These are phyloP conservation scores for Atta cephalotes DNA, from an alignment of 1,140 invertebrate genomes.

Conservation along the genomic window DNA sequence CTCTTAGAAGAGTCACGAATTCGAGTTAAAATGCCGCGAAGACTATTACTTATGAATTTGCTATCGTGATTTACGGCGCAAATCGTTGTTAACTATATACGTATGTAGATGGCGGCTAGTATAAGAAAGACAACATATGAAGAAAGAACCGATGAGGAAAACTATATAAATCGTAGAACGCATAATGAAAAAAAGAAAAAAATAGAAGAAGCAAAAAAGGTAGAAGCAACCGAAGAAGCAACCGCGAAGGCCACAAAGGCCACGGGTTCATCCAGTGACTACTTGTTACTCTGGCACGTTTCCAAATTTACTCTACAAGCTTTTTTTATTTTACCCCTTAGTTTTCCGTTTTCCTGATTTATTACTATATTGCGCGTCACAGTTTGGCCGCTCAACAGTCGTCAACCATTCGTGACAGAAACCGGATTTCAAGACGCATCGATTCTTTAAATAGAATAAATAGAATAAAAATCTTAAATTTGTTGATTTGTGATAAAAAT, in stretches of 20 bases:
- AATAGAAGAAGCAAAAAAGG: slow-evolving; percentile 37
- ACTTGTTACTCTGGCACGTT: slow-evolving; percentile 75
- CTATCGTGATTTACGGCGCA: slow-evolving; percentile 77
- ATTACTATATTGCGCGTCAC: slow-evolving; percentile 76
- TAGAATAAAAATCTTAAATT: slow-evolving; percentile 39
- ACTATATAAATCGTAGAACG: slow-evolving; percentile 21
- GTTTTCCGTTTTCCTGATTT: slow-evolving; percentile 80
- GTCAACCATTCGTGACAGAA: slow-evolving; percentile 7
- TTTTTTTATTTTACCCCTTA: slow-evolving; percentile 81
- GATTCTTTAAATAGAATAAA: slow-evolving; percentile 31
- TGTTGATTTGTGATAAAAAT: slow-evolving; percentile 60
- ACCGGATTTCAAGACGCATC: neutral
- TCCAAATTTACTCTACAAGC: slow-evolving; percentile 81
- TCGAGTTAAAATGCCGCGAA: slow-evolving; percentile 30
- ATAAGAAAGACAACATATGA: slow-evolving; percentile 37
- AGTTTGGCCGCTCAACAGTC: slow-evolving; percentile 47
- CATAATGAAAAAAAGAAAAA: slow-evolving; percentile 4
- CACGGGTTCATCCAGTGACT: slow-evolving; percentile 74
- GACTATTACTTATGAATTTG: slow-evolving; percentile 79
- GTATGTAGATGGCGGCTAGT: slow-evolving; percentile 15
- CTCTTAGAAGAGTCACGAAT: neutral
- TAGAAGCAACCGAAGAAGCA: slow-evolving; percentile 52
- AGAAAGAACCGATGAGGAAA: slow-evolving; percentile 60
- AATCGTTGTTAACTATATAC: slow-evolving; percentile 64
- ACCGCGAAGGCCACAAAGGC: slow-evolving; percentile 60